A percentile compares a stretch with the other conserved stretches of the same genome.
Evolutionary conservation across 2,113 vertebrate species (phyloP).

Genomic region (Vulpes ferrilata): DNA sequence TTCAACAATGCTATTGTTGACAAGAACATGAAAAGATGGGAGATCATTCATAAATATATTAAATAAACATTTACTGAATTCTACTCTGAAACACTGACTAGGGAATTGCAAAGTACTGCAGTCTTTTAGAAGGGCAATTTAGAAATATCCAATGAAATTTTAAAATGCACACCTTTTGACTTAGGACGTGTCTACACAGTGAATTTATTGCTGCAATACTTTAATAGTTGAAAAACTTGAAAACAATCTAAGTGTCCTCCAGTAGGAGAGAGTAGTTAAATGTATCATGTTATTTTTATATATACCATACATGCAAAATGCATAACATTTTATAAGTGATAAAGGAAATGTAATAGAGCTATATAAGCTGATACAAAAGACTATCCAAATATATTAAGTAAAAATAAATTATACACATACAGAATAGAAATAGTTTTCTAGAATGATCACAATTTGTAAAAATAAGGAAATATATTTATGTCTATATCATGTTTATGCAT

Average conservation of each 20-base stretch:
- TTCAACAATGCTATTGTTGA: neutral
- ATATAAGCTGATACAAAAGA: neutral
- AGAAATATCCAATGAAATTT: neutral
- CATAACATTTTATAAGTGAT: neutral
- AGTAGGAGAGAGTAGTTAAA: neutral
- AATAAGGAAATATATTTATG: neutral
- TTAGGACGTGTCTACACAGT: neutral
- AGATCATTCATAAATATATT: neutral
- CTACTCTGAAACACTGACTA: neutral
- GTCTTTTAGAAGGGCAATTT: neutral
- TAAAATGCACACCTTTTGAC: neutral
- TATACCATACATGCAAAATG: neutral
- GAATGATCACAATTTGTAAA: neutral
- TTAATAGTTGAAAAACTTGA: neutral
- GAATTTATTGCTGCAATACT: neutral
- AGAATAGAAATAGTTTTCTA: neutral
- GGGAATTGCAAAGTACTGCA: neutral
- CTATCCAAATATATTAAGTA: neutral
- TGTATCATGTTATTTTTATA: neutral
- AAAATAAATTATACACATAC: neutral
- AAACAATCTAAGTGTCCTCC: neutral
- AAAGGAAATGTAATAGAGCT: neutral
- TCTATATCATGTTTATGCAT: neutral
- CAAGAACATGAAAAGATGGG: neutral
- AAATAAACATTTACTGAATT: neutral